Evolutionary conservation across 2,888 invertebrate genomes (phyloP), one percentile per base, ranked within the genome.

Genomic region (Hartigia nigra): DNA sequence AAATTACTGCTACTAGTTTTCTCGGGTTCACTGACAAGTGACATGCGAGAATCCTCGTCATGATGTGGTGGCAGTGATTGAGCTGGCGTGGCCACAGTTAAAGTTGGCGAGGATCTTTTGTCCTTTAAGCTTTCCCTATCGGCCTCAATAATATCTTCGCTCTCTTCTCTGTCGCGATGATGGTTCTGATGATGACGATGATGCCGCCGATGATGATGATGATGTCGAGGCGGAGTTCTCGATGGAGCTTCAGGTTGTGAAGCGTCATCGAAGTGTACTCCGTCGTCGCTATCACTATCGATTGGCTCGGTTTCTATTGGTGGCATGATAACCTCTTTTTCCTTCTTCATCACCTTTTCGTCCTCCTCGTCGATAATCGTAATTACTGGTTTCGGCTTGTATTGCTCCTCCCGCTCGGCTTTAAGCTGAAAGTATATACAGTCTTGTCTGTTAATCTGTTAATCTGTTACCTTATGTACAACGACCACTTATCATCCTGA

Each of bases 381-480:
- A 84, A 97, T 95, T 78, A 97, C 93, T 83, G 97, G 94, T 87
- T 96, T 95, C 77, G 98, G 98, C 91, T 94, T 95, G 92, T 98
- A 97, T 89, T 95, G 94, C 88, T 96, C 96, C 89, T 98, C 98
- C 76, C 95, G 94, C 90, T 96, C 96, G 84, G 94, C 94, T 89
- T 95, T 94, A 83, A 94, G 92, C 94, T 95, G 86, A 23, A 88
- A 87, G 78, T 55, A 23, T 39, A 23, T 9, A 23, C 35, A 55
- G 23, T 55, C 55, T 55, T n/a, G n/a, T n/a, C n/a, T n/a, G n/a
- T n/a, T n/a, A n/a, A 9, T 69, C 35, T 31, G 69, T 70, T 36
- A 74, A 31, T n/a, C 31, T 3, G 31, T 12, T 12, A 31, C 31
- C 3, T 1, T 80, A 31, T 23, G 74, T 69, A 34, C 11, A 70